Conservation (phyloP, 2,113 vertebrate genomes). For the Barnardius zonarius region DNA sequence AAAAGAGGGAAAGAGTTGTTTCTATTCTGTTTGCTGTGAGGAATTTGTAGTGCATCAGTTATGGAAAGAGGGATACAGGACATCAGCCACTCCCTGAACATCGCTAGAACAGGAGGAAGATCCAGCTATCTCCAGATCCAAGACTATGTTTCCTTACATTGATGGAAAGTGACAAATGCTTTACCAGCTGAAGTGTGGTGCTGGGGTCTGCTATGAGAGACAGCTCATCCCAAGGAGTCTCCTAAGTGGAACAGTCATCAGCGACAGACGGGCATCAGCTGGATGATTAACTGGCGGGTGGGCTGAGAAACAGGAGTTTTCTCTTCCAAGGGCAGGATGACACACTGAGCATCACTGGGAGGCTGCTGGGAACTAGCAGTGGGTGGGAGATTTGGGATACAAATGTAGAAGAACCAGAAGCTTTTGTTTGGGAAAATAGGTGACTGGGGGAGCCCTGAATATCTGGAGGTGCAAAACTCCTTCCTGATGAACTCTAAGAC, state of each 20-base stretch:
- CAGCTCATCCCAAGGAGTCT: not conserved
- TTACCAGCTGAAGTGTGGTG: not conserved
- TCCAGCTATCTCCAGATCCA: not conserved
- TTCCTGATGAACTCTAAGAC: not conserved
- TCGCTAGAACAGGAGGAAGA: not conserved
- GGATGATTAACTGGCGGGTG: not conserved
- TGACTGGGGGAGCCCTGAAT: not conserved
- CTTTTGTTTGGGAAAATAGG: not conserved
- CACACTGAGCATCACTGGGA: not conserved
- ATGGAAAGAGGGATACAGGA: not conserved
- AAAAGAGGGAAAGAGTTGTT: not conserved
- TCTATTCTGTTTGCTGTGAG: not conserved
- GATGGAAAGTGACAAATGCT: not conserved
- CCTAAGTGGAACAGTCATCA: not conserved
- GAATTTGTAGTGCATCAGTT: not conserved
- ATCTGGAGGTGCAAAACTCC: not conserved
- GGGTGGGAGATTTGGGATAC: not conserved
- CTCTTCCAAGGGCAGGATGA: not conserved
- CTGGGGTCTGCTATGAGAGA: not conserved
- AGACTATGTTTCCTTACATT: not conserved
- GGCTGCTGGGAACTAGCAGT: not conserved
- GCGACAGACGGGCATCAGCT: not conserved
- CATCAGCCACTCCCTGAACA: conserved; percentile 33
- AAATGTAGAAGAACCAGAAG: not conserved
- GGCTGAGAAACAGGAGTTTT: conserved; percentile 7